These are phyloP conservation scores for Melanotus villosus DNA, from an alignment of 2,888 invertebrate species.

Conservation along the genomic window DNA sequence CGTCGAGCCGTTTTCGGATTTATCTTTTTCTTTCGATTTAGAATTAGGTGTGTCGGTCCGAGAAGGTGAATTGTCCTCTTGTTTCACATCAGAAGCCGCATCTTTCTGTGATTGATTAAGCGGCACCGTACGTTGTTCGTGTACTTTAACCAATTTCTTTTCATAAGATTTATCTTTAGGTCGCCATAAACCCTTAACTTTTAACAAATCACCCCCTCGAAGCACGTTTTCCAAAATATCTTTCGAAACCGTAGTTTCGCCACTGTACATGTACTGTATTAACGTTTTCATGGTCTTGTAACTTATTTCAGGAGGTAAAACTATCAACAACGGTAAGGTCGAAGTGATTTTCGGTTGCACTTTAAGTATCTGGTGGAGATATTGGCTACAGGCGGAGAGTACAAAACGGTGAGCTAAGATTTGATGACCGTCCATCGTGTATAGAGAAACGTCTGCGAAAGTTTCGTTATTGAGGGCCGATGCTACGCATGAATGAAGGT, in stretches of 20 bases:
- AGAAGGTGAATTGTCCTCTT: constrained; percentile 15
- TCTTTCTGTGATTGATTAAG: background rate
- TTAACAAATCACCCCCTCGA: constrained; percentile 85
- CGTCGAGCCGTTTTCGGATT: background rate
- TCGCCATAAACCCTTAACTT: constrained; percentile 86
- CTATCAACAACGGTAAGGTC: constrained; percentile 73
- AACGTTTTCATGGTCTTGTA: constrained; percentile 85
- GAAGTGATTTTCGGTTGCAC: constrained; percentile 61
- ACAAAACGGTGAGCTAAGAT: constrained; percentile 90
- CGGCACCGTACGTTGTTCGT: constrained; percentile 35
- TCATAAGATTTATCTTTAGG: constrained; percentile 69
- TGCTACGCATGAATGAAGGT: constrained; percentile 86
- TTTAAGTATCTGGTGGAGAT: constrained; percentile 72
- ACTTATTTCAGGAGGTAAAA: constrained; percentile 86
- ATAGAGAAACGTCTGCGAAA: constrained; percentile 86
- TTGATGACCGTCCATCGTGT: constrained; percentile 84
- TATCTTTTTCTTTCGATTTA: background rate
- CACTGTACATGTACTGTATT: constrained; percentile 88
- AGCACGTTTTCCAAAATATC: constrained; percentile 86
- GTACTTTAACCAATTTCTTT: constrained; percentile 37
- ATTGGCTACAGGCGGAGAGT: constrained; percentile 84
- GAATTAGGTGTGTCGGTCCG: background rate
- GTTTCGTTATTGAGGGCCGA: constrained; percentile 81
- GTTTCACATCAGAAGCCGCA: background rate
- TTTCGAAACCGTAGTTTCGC: constrained; percentile 88